Percentiles rank a stretch among this genome's conserved stretches.
These are phyloP conservation scores for Scaptodrosophila latifasciaeformis DNA, from an alignment of 2,888 invertebrate species.

Conservation along the genomic window DNA sequence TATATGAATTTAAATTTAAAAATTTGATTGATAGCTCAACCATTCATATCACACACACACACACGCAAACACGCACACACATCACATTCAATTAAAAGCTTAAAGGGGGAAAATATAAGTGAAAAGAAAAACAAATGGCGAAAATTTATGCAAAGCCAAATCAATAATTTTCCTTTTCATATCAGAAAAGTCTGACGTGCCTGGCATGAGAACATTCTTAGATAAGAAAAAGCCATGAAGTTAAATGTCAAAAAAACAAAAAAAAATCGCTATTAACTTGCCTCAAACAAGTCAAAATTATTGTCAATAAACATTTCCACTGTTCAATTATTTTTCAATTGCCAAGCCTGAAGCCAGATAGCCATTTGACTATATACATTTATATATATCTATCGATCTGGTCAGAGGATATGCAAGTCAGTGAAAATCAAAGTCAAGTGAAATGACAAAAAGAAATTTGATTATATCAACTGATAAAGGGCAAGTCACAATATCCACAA, in stretches of 20 bases:
- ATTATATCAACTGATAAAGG: neutral
- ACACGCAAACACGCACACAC: no score
- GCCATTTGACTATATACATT: no score
- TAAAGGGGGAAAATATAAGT: no score
- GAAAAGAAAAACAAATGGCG: no score
- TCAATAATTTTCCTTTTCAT: conserved; percentile 42
- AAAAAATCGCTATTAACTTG: neutral
- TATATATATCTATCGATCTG: no score
- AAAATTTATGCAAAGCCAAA: no score
- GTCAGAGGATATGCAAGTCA: no score
- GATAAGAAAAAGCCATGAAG: neutral
- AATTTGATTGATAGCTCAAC: neutral
- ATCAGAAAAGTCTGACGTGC: neutral
- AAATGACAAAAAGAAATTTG: conserved; percentile 7
- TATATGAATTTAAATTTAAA: conserved; percentile 28
- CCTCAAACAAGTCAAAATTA: conserved; percentile 35
- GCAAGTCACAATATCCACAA: neutral
- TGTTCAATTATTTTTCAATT: conserved; percentile 68
- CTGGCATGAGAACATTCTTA: neutral
- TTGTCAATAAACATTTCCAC: conserved; percentile 61
- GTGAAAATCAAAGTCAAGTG: neutral
- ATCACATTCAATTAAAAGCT: no score
- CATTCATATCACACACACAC: no score
- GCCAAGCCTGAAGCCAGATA: no score
- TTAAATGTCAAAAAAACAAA: neutral